Percentiles rank a stretch among this genome's conserved stretches.
phyloP scores from a whole-genome alignment of 2,888 invertebrate species.

The Pardosa pseudoannulata region DNA sequence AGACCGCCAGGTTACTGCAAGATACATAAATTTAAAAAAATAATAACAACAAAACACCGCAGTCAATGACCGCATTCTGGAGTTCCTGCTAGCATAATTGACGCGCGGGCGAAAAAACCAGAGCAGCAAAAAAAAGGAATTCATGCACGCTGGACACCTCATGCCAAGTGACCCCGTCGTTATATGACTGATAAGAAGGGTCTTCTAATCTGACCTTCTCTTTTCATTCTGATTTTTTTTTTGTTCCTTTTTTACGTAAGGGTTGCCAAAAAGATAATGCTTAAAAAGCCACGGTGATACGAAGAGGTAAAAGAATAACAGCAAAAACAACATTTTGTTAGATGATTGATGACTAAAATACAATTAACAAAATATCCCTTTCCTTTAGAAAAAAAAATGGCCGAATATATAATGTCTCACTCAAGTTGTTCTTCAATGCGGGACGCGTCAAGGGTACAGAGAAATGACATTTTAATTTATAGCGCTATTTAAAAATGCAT shows the following conservation, averaged over 20 bases:
- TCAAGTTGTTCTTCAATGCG: too few relatives aligned
- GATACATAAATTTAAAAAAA: too few relatives aligned
- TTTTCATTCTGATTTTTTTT: not conserved
- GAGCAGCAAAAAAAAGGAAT: slow-evolving; percentile 40
- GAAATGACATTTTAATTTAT: too few relatives aligned
- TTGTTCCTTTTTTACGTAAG: too few relatives aligned
- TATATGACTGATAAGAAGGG: slow-evolving; percentile 39
- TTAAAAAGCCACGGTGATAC: too few relatives aligned
- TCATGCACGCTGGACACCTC: slow-evolving; percentile 24
- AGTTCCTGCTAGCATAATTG: slow-evolving; percentile 43
- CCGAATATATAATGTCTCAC: not conserved
- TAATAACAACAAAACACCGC: too few relatives aligned
- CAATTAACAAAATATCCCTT: not conserved
- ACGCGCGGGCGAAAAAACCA: slow-evolving; percentile 45
- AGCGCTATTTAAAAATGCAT: too few relatives aligned
- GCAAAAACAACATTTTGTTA: too few relatives aligned
- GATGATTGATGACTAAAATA: slow-evolving; percentile 2
- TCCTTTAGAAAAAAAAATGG: too few relatives aligned
- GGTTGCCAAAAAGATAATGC: not conserved
- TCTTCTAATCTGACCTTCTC: slow-evolving; percentile 1
- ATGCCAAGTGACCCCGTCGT: slow-evolving; percentile 26
- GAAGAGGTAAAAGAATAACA: too few relatives aligned
- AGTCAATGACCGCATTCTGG: slow-evolving; percentile 40
- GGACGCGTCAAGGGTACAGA: too few relatives aligned
- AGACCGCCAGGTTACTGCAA: too few relatives aligned